These are phyloP conservation scores for Limosa lapponica DNA, from an alignment of 2,797 vertebrate genomes.

Conservation along the genomic window DNA sequence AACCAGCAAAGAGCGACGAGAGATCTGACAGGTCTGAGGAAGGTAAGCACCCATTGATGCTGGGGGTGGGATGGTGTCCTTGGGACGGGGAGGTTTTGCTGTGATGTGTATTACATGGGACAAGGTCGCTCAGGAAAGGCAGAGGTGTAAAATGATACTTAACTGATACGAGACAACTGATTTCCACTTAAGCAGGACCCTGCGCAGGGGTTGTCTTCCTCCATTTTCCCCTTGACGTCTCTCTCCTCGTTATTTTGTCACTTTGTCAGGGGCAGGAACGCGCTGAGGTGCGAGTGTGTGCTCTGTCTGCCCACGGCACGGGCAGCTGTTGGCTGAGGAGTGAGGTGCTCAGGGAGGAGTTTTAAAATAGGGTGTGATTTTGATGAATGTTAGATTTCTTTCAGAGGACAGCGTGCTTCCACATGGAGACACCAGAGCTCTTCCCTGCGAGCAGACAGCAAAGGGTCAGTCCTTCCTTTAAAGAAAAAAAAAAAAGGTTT, in stretches of 20 bases:
- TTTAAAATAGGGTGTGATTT: not conserved
- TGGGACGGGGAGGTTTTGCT: not conserved
- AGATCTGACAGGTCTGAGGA: not conserved
- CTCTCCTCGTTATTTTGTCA: not conserved
- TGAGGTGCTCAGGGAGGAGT: not conserved
- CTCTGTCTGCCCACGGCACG: not conserved
- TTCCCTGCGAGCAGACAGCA: not conserved
- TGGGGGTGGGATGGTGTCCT: not conserved
- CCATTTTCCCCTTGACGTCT: not conserved
- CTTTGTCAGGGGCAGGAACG: not conserved
- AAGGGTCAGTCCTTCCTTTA: not conserved
- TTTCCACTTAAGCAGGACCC: not conserved
- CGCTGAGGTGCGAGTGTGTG: not conserved
- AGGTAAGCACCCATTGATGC: fast-evolving
- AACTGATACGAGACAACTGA: not conserved
- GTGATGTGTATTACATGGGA: not conserved
- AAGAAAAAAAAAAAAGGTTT: not conserved
- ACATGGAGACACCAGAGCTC: not conserved
- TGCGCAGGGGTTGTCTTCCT: not conserved
- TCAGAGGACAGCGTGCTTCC: not conserved
- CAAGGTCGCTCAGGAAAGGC: not conserved
- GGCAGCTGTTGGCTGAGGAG: not conserved
- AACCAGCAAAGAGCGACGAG: not conserved
- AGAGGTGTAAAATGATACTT: not conserved
- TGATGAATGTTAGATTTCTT: not conserved